phyloP scores from a whole-genome alignment of 2,797 vertebrate genomes.

The Sebastes matsubarae region DNA sequence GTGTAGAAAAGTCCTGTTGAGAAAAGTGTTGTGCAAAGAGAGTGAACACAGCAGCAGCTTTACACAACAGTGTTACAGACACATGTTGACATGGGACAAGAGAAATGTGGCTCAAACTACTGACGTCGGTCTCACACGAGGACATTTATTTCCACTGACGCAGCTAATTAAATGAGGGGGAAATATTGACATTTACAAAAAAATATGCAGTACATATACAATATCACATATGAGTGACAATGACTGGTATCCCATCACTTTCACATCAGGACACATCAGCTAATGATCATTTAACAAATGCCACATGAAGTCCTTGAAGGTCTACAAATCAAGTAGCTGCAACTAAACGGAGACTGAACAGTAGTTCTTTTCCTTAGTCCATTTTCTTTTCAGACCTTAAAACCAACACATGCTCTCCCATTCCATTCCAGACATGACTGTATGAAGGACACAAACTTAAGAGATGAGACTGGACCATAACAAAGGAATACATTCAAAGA shows the following conservation, averaged over 20 bases:
- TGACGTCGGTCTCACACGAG: neutral
- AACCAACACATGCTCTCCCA: neutral
- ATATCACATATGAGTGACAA: neutral
- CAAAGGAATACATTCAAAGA: neutral
- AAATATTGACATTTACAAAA: neutral
- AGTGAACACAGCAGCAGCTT: neutral
- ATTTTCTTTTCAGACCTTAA: neutral
- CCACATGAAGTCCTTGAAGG: neutral
- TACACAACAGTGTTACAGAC: neutral
- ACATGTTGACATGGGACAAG: neutral
- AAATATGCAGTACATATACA: neutral
- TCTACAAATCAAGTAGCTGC: neutral
- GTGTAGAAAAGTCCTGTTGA: conserved; percentile 1
- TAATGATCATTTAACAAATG: neutral
- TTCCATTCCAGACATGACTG: neutral
- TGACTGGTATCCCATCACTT: neutral
- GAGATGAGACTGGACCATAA: neutral
- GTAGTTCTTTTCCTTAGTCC: too few relatives aligned
- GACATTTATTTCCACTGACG: neutral
- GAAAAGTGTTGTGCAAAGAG: neutral
- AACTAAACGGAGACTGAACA: too few relatives aligned
- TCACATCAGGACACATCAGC: neutral
- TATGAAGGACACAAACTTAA: neutral
- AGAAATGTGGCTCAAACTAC: neutral
- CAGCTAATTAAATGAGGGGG: neutral